Conservation (phyloP, 1,140 invertebrate genomes). For the Cyclina sinensis region DNA sequence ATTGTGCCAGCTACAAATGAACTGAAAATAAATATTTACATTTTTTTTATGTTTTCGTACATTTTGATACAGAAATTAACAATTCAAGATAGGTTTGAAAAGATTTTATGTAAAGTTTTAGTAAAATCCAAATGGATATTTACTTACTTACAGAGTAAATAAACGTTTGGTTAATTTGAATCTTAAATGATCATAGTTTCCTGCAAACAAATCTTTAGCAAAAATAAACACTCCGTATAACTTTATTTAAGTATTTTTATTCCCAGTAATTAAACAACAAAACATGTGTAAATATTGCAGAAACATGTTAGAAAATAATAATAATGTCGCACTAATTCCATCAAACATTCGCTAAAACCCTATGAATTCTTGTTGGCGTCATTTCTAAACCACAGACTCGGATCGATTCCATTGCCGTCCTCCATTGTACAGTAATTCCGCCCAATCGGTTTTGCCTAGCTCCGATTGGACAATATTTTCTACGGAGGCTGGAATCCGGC, state of each 20-base stretch:
- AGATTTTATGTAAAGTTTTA: background rate
- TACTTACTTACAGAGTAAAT: constrained; percentile 20
- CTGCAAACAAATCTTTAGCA: background rate
- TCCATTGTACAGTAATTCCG: constrained; percentile 1
- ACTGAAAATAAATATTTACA: constrained; percentile 4
- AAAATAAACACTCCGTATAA: constrained; percentile 36
- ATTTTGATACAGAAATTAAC: background rate
- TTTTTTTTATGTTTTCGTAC: background rate
- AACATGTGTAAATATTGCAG: constrained; percentile 9
- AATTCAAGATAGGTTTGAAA: background rate
- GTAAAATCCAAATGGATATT: background rate
- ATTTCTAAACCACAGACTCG: constrained; percentile 12
- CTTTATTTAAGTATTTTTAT: constrained; percentile 41
- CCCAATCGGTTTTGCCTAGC: constrained; percentile 39
- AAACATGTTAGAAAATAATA: constrained; percentile 46
- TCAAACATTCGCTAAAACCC: constrained; percentile 27
- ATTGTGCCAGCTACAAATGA: background rate
- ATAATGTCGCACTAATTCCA: constrained; percentile 36
- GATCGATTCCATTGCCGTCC: constrained; percentile 46
- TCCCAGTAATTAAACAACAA: constrained; percentile 13
- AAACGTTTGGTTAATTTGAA: background rate
- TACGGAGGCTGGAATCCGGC: constrained; percentile 50
- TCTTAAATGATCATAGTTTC: background rate
- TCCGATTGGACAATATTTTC: constrained; percentile 48
- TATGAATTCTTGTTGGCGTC: constrained; percentile 4